Evolutionary conservation across 92 coral and sea anemone genomes (phyloP), one percentile per base, ranked within the genome.

Genomic region (Actinernus sp.): DNA sequence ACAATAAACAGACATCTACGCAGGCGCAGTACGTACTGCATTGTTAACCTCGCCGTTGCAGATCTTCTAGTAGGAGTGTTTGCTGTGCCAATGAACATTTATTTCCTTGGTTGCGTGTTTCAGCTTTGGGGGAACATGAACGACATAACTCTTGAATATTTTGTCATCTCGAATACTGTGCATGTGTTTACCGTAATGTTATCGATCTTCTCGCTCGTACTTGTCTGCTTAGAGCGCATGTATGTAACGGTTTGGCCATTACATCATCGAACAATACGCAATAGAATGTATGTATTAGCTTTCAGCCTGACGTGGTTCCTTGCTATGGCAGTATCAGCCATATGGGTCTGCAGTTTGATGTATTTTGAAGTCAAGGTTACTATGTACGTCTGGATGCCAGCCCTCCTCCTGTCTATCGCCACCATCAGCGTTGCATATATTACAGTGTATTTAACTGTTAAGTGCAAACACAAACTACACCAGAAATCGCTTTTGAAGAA

Each of bases 341-440:
- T 57, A 8, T 70, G 78, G 78, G 9, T 32, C 24, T 70, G 78
- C 39, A 55, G 56, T 3, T 45, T 70, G 27, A 0, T 70, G 9
- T 70, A 55, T 66, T 14, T 41, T 7, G 5, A 45, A 0, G 27
- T 17, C 12, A 33, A 70, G n/a, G 57, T 34, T 6, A 54, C 62
- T 1, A 56, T 70, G n/a, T 70, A 56, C 16, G 46, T 70, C 1
- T 70, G 78, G 78, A 57, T 70, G 39, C 78, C 78, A 11, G 28
- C 66, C 9, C 27, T 70, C 9, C 31, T 70, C 7, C 0, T 70
- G 3, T 70, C 78, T 1, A 31, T 70, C 13, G 6, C 57, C 21
- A 41, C 46, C 2, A 70, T 70, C 2, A 28, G 65, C 28, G 52
- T 23, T 0, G 47, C 78, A 1, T 70, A 70, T n/a, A 36, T 45